Percentiles rank a stretch among this genome's conserved stretches.
Conservation (phyloP, 2,113 vertebrate species). For the Semnopithecus entellus region DNA sequence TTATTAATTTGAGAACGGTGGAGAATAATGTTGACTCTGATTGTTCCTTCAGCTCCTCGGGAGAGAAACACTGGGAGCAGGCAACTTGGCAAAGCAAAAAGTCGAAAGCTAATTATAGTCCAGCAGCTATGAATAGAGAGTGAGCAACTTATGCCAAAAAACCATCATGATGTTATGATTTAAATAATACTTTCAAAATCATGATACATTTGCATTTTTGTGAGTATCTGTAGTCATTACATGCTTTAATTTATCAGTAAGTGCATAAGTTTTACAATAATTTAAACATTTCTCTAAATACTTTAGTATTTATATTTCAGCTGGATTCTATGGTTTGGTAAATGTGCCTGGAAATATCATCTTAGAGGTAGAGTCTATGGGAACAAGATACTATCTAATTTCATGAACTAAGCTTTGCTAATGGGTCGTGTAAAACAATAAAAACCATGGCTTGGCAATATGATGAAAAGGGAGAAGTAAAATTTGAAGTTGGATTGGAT, state of each 20-base stretch:
- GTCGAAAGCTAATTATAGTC: slow-evolving; percentile 39
- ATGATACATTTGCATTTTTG: not conserved
- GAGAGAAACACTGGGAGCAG: not conserved
- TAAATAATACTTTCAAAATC: not conserved
- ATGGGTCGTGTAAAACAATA: not conserved
- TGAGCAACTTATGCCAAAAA: not conserved
- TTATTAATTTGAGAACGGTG: slow-evolving; percentile 6
- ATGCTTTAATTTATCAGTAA: slow-evolving; percentile 4
- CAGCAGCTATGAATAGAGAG: not conserved
- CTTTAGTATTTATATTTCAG: slow-evolving; percentile 30
- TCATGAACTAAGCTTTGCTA: not conserved
- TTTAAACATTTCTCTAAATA: slow-evolving; percentile 38
- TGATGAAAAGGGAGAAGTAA: not conserved
- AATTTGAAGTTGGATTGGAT: not conserved
- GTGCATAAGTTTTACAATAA: not conserved
- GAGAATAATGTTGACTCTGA: not conserved
- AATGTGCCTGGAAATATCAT: not conserved
- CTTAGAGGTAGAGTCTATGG: not conserved
- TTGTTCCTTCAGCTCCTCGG: not conserved
- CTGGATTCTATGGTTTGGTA: not conserved
- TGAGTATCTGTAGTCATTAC: slow-evolving; percentile 3
- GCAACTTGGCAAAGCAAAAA: slow-evolving; percentile 6
- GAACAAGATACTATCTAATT: not conserved
- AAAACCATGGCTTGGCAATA: not conserved
- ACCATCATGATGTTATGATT: not conserved